Percentiles rank a stretch among this genome's conserved stretches.
Conservation (phyloP, 2,113 vertebrate species). For the Odontophorus gujanensis region DNA sequence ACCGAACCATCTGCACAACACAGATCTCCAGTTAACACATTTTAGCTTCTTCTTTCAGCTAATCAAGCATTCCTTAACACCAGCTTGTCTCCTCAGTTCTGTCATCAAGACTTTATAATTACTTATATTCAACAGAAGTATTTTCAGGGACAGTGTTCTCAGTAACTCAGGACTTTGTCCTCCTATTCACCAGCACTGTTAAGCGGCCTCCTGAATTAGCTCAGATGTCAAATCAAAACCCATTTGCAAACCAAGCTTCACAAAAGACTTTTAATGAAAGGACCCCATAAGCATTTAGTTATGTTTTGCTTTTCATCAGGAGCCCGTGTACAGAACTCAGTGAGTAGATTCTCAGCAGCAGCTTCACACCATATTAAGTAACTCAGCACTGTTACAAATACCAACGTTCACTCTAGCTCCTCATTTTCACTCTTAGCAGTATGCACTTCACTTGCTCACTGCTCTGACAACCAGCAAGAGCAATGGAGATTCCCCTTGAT, state of each 20-base stretch:
- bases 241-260: background rate
- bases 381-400: background rate
- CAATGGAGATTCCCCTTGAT: accelerated
- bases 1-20: background rate
- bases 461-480: background rate
- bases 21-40: background rate
- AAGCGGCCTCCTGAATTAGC: background rate
- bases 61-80: background rate
- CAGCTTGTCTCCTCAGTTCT: background rate
- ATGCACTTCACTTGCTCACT: background rate
- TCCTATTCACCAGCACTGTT: background rate
- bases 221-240: background rate
- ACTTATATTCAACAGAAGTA: background rate
- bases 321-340: background rate
- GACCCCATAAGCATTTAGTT: background rate
- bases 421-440: background rate
- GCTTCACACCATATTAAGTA: background rate
- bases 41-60: background rate
- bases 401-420: background rate
- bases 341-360: background rate
- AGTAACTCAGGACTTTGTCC: background rate
- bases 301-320: background rate
- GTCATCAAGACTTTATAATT: background rate
- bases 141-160: background rate
- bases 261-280: background rate